Conservation (phyloP, 2,113 vertebrate genomes). For the Cyprinodon tularosa region DNA sequence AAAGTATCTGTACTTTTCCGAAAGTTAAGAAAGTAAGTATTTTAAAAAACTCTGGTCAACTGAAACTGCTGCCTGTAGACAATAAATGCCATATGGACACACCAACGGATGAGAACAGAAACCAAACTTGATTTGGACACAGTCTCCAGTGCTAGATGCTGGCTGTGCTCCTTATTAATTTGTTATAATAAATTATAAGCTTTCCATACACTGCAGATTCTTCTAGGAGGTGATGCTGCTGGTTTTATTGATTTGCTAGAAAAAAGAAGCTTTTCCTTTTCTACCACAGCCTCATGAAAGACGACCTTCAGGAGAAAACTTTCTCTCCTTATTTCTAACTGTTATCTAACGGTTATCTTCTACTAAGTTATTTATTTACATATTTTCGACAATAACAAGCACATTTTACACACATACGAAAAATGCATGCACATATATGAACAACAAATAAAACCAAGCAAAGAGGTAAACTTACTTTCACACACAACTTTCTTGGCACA, state of each 20-base stretch:
- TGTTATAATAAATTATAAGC: neutral
- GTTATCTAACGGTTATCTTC: too few species aligned
- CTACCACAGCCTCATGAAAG: conserved; percentile 54
- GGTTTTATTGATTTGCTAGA: conserved; percentile 43
- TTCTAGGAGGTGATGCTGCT: conserved; percentile 9
- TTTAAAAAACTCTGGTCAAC: neutral
- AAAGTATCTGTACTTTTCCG: too few species aligned
- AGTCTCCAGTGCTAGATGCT: neutral
- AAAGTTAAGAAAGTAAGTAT: too few species aligned
- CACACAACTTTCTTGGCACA: conserved; percentile 12
- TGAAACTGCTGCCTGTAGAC: neutral
- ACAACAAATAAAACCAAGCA: conserved; percentile 9
- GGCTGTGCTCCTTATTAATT: neutral
- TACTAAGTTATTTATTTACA: neutral
- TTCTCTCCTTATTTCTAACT: conserved; percentile 41
- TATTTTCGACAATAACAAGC: conserved; percentile 7
- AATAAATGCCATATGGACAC: neutral
- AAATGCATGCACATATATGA: conserved; percentile 44
- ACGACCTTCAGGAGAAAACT: conserved; percentile 27
- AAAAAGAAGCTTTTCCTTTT: conserved; percentile 51
- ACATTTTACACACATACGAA: neutral
- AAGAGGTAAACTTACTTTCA: conserved; percentile 7
- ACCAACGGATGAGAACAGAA: neutral
- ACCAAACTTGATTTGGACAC: neutral
- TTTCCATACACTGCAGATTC: neutral